phyloP scores from a whole-genome alignment of 2,888 invertebrate genomes.

The Thereva unica region DNA sequence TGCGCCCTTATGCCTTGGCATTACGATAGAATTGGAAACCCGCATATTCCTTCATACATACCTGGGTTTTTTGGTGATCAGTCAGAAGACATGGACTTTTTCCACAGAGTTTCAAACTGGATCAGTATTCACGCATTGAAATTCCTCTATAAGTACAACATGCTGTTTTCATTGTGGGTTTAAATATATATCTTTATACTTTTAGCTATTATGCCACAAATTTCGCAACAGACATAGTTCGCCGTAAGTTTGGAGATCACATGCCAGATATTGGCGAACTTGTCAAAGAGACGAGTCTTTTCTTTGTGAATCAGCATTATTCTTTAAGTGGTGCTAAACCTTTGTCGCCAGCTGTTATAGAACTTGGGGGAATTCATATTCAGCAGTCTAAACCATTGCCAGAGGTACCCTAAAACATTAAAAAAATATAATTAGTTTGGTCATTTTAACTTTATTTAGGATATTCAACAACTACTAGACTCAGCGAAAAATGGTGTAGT shows the following conservation, averaged over 20 bases:
- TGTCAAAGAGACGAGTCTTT: constrained; percentile 54
- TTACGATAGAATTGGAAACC: constrained; percentile 63
- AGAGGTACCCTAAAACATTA: constrained; percentile 43
- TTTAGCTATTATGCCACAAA: constrained; percentile 41
- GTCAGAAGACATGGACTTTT: constrained; percentile 58
- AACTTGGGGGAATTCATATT: constrained; percentile 63
- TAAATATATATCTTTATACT: not conserved
- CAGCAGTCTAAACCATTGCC: constrained; percentile 53
- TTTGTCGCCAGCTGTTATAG: constrained; percentile 59
- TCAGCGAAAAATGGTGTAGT: constrained; percentile 67
- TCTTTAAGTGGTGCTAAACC: constrained; percentile 61
- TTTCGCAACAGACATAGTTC: constrained; percentile 52
- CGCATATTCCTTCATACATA: constrained; percentile 64
- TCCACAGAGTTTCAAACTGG: constrained; percentile 59
- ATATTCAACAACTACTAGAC: constrained; percentile 65
- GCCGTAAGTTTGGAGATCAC: constrained; percentile 56
- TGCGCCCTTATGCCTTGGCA: constrained; percentile 67
- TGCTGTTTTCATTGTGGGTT: not conserved
- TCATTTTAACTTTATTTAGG: constrained; percentile 48
- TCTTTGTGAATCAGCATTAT: constrained; percentile 62
- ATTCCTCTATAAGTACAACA: constrained; percentile 49
- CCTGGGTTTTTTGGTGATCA: constrained; percentile 62
- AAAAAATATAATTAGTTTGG: not conserved
- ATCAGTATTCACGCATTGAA: constrained; percentile 50
- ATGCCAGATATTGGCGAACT: constrained; percentile 60